Base-by-base conservation (phyloP, 1,140 invertebrate species). In the Apis laboriosa region DNA sequence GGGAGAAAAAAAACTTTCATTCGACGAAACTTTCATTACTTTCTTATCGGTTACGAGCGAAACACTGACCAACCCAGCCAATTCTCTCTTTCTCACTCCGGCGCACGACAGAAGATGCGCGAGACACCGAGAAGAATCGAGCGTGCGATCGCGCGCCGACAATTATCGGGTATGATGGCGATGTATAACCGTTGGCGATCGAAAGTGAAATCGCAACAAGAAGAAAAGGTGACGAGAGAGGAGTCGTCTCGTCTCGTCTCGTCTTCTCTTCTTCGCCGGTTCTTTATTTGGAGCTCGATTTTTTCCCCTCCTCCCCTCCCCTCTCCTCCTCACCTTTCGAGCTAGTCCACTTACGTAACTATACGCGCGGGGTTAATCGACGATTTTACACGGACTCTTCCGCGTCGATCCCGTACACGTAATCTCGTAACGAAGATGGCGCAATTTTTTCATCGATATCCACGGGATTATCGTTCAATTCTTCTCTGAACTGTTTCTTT, bases 31-130 rank as follows among this genome's bases (percentile, higher is more conserved):
- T 92, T 92, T 93, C 91, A 84, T 93, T 91, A 90, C 92, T 93
- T 92, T 93, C 92, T 92, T 92, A 89, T 92, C 90, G 88, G 89
- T 88, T 88, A 91, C 91, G 85, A 90, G 89, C 85, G 90, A 91
- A 90, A 91, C 87, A 91, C 86, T 77, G 80, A 86, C 80, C 88
- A 77, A 83, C 24, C 67, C 11, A n/a, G 12, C 34, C 34, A 43
- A 43, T 43, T 43, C 34, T 43, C 4, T 43, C 34, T 3, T 43
- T 43, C 34, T 43, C 34, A 4, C 34, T 34, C 34, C 34, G 34
- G 0, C 34, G 34, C 34, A 3, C 34, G 28, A 2, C 28, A 34
- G 28, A 2, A 43, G 34, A 43, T 43, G 34, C 34, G 34, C 34
- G 34, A 24, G 24, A 43, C 34, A 43, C 34, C 2, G 34, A 43